Evolutionary conservation across 2,797 vertebrate genomes (phyloP).

Genomic region (Xenentodon cancila): DNA sequence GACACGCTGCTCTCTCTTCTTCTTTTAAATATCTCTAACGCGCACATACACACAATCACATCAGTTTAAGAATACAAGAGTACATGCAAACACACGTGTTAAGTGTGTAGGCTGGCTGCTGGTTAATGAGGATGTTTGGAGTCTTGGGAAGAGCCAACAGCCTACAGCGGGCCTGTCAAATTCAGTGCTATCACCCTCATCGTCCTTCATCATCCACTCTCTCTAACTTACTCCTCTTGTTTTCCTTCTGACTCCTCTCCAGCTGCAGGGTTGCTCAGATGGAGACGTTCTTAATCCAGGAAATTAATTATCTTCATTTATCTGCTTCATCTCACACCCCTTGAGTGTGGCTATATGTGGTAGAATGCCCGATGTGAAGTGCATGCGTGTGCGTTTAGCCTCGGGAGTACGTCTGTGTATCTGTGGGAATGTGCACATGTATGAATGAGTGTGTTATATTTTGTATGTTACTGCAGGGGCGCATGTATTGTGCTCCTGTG

Average conservation of each 20-base stretch:
- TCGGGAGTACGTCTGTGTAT: constrained; percentile 15
- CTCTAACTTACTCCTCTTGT: constrained; percentile 40
- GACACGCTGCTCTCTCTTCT: constrained; percentile 64
- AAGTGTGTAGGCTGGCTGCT: constrained; percentile 72
- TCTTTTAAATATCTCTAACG: constrained; percentile 31
- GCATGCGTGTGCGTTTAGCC: constrained; percentile 14
- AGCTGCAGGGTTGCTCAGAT: constrained; percentile 56
- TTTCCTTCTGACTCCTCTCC: constrained; percentile 45
- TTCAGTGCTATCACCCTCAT: constrained; percentile 57
- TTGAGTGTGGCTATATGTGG: constrained; percentile 45
- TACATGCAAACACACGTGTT: constrained; percentile 52
- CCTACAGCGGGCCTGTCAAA: constrained; percentile 67
- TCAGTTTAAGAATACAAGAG: constrained; percentile 60
- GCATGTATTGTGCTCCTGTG: constrained; percentile 33
- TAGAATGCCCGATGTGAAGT: constrained; percentile 17
- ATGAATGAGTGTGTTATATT: constrained; percentile 20
- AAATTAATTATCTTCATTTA: constrained; percentile 75
- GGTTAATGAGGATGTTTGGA: constrained; percentile 76
- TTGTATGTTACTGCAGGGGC: constrained; percentile 39
- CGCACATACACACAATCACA: constrained; percentile 37
- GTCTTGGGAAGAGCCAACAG: constrained; percentile 63
- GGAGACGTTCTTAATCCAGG: constrained; percentile 63
- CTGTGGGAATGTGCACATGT: constrained; percentile 22
- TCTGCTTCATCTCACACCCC: constrained; percentile 68
- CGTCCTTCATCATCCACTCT: constrained; percentile 57